Percentiles rank a stretch among this genome's conserved stretches.
These are phyloP conservation scores for Heteromurus nitidus DNA, from an alignment of 2,888 invertebrate genomes.

Conservation along the genomic window DNA sequence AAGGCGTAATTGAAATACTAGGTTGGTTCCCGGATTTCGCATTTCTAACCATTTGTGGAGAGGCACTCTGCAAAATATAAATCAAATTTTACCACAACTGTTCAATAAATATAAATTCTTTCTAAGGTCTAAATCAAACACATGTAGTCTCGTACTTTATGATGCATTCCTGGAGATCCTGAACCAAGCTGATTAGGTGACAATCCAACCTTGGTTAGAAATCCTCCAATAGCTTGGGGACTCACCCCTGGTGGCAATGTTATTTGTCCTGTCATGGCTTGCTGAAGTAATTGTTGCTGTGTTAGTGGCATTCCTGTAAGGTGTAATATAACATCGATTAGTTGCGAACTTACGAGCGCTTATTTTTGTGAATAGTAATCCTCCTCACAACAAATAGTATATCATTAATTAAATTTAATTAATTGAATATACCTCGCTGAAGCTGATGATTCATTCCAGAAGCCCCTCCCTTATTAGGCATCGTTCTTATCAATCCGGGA, in stretches of 20 bases:
- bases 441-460: constrained; percentile 65
- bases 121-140: too few species aligned
- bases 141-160: too few species aligned
- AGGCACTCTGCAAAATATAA: constrained; percentile 56
- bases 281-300: constrained; percentile 69
- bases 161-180: too few species aligned
- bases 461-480: constrained; percentile 62
- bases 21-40: constrained; percentile 80
- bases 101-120: too few species aligned
- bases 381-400: background rate
- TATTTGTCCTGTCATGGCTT: constrained; percentile 68
- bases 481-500: constrained; percentile 73
- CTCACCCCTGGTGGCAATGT: constrained; percentile 54
- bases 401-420: background rate
- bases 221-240: constrained; percentile 58
- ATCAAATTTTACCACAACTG: too few species aligned
- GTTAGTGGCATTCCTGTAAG: constrained; percentile 60
- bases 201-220: constrained; percentile 65
- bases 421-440: constrained; percentile 67
- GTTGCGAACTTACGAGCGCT: background rate
- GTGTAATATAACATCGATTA: constrained; percentile 28
- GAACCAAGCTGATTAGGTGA: constrained; percentile 52
- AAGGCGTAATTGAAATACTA: constrained; percentile 92
- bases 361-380: background rate
- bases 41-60: constrained; percentile 58